These are phyloP conservation scores for Aeoliscus strigatus DNA, from an alignment of 2,797 vertebrate genomes.

Conservation along the genomic window DNA sequence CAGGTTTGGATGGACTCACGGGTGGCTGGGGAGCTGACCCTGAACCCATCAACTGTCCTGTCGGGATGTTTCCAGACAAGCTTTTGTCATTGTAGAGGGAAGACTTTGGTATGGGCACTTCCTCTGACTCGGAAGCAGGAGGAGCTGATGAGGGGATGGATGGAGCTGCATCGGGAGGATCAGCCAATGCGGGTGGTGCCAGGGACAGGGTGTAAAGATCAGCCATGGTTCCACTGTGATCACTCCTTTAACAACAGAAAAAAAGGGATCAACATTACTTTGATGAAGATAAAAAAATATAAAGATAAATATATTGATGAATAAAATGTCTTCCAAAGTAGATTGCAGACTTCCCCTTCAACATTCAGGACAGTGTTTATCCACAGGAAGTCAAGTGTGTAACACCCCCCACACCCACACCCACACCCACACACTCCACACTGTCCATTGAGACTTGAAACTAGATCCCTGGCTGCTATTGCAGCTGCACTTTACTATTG, in stretches of 20 bases:
- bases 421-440: too few species aligned
- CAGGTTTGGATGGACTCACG: conserved; percentile 6
- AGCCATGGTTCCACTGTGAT: conserved; percentile 67
- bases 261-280: conserved; percentile 3
- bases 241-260: conserved; percentile 41
- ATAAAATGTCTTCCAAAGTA: neutral
- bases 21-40: neutral
- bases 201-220: conserved; percentile 71
- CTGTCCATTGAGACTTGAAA: too few species aligned
- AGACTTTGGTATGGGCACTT: conserved; percentile 56
- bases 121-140: conserved; percentile 43
- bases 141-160: conserved; percentile 48
- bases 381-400: too few species aligned
- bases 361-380: neutral
- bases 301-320: neutral
- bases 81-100: conserved; percentile 63
- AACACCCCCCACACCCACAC: too few species aligned
- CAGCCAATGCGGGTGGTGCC: conserved; percentile 63
- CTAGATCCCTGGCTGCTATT: too few species aligned
- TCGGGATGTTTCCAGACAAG: conserved; percentile 37
- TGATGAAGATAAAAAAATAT: neutral
- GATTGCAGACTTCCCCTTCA: too few species aligned
- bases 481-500: too few species aligned
- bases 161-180: conserved; percentile 53
- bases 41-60: conserved; percentile 9